Percentiles rank a stretch among this genome's conserved stretches.
Evolutionary conservation across 2,888 invertebrate species (phyloP).

Genomic region (Phalangium opilio): DNA sequence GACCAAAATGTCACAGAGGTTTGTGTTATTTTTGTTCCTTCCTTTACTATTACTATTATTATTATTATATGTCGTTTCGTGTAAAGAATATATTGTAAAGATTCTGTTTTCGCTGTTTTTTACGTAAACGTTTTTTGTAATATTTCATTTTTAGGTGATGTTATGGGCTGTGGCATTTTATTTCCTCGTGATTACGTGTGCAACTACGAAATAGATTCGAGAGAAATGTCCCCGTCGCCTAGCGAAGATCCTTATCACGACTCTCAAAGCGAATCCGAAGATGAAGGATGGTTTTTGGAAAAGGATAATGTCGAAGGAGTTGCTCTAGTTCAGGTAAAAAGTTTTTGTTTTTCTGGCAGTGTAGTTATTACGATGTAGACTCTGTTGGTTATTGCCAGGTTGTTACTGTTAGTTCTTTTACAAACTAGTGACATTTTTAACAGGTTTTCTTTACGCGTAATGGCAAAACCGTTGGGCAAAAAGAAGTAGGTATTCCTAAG

Average conservation of each 20-base stretch:
- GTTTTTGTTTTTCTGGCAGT: too few relatives aligned
- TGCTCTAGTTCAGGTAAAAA: constrained; percentile 29
- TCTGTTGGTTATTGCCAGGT: too few relatives aligned
- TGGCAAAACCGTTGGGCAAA: constrained; percentile 36
- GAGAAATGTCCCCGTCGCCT: constrained; percentile 22
- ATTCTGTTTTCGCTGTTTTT: not conserved
- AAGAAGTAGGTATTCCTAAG: constrained; percentile 36
- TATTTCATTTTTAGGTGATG: constrained; percentile 31
- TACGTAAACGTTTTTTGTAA: not conserved
- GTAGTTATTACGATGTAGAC: too few relatives aligned
- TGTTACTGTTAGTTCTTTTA: too few relatives aligned
- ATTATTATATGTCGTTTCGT: not conserved
- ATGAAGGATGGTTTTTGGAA: constrained; percentile 32
- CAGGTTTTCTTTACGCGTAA: constrained; percentile 40
- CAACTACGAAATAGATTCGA: constrained; percentile 25
- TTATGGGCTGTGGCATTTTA: constrained; percentile 41
- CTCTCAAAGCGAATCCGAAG: constrained; percentile 29
- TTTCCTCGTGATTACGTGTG: constrained; percentile 33
- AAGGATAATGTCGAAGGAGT: constrained; percentile 25
- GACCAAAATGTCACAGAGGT: constrained; percentile 38
- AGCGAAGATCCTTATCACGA: constrained; percentile 23
- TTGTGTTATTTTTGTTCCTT: constrained; percentile 3
- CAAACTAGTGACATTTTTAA: not conserved
- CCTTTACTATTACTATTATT: not conserved
- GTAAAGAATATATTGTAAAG: not conserved